Base-by-base conservation (phyloP, 2,113 vertebrate genomes). In the Eurystomus gularis region DNA sequence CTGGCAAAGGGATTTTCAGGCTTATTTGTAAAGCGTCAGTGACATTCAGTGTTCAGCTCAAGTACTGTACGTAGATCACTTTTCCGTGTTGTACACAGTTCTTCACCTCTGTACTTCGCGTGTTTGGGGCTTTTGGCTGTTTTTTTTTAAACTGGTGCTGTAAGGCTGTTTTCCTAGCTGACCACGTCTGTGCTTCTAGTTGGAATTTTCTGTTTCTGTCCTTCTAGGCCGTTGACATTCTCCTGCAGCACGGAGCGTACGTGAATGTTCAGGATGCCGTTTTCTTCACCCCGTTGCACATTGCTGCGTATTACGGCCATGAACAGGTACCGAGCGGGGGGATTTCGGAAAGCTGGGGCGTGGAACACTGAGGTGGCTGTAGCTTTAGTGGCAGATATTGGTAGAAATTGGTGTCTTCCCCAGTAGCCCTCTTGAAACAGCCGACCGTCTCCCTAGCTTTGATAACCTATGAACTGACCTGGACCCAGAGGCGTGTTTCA, bases 221-320 rank as follows among this genome's bases (percentile, higher is more conserved):
- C 88, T 13, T 72, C 55, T 61, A 99, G 99, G 98, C 98, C 37
- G 98, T 98, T 23, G 99, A 99, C 42, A 97, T 99, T 12, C 98
- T 99, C 10, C 95, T 99, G 73, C 99, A 99, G 91, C 99, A 99
- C 3, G 99, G 99, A 7, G 99, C 99, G 10, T 98, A 95, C 10
- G 98, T 99, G 71, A 99, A 99, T 2, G 98, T 99, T 54, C 99
- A 99, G 95, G 99, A 99, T 19, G 99, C 99, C 0, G 98, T 99
- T 49, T 99, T 99, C 76, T 99, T 99, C 88, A 99, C 99, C 4
- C 99, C 99, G 0, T 76, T 99, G 91, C 99, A 99, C 37, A 99
- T 99, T n/a, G 98, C 99, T 52, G 98, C 98, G 0, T 99, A 98
- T 82, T 98, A 98, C 7, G 98, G 98, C 17, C 98, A 99, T 0